These are phyloP conservation scores for Magallana ariakensis DNA, from an alignment of 1,140 invertebrate genomes.

Conservation along the genomic window DNA sequence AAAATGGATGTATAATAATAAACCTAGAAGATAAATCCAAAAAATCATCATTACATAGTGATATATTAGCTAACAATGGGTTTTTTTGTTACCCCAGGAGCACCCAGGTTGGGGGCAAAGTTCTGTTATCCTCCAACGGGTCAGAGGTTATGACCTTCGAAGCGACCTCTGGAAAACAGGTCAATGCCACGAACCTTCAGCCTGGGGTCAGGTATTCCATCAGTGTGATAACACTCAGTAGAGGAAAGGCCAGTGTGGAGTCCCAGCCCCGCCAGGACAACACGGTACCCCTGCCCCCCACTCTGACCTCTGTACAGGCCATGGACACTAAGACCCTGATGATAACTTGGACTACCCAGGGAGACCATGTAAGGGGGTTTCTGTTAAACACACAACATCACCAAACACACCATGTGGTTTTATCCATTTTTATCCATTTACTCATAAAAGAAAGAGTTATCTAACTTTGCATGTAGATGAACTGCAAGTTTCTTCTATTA, in stretches of 20 bases:
- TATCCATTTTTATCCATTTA: conserved; percentile 17
- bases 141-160: conserved; percentile 47
- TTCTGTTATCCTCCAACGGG: conserved; percentile 42
- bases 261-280: conserved; percentile 51
- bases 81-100: conserved; percentile 39
- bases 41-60: too few species aligned
- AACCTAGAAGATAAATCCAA: too few species aligned
- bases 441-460: too few species aligned
- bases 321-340: conserved; percentile 55
- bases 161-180: conserved; percentile 3
- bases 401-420: conserved; percentile 17
- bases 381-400: too few species aligned
- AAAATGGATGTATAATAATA: too few species aligned
- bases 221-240: conserved; percentile 54
- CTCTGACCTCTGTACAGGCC: conserved; percentile 51
- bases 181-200: conserved; percentile 61
- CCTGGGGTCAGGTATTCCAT: conserved; percentile 62
- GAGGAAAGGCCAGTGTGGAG: conserved; percentile 52
- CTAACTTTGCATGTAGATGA: too few species aligned
- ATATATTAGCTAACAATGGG: too few species aligned
- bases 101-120: conserved; percentile 43
- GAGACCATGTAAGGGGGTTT: conserved; percentile 51
- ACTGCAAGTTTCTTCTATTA: too few species aligned
- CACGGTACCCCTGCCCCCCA: conserved; percentile 61
- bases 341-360: conserved; percentile 55